Evolutionary conservation across 1,140 invertebrate genomes (phyloP), one percentile per base, ranked within the genome.

Genomic region (Neodiprion fabricii): DNA sequence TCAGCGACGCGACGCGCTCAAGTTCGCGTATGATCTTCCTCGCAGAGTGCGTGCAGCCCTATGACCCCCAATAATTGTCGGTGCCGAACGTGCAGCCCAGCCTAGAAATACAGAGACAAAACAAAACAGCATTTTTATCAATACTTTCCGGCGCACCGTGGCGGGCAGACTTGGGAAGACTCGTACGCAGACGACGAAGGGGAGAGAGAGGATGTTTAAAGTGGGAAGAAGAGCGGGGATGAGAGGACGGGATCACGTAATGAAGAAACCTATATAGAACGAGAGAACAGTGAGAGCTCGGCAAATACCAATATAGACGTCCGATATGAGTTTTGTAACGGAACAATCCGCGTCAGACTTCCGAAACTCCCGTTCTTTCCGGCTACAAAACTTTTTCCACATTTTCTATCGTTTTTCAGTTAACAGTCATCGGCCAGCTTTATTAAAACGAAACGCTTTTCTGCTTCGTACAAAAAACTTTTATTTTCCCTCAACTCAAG

Each of bases 291-390:
- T 61, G 53, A 61, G 53, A 14, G 53, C 53, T 61, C n/a, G 53
- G 53, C 53, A 61, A 61, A 61, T 61, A 61, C 53, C 53, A 61
- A 61, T 61, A 61, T 61, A 61, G 53, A 14, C 11, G 53, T 17
- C 28, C 53, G 53, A 61, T 61, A 61, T 61, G 53, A 61, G 53
- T 61, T 61, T 61, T 61, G 53, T 61, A 61, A 61, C 53, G 53
- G 53, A 61, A 61, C 53, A 61, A 61, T 61, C 50, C 53, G n/a
- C 53, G 53, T 61, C 53, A 61, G 53, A 61, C 53, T 61, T 61
- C 53, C 53, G 53, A 61, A 17, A 61, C 53, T 17, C 53, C 5
- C 28, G 53, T 17, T 61, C n/a, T 61, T 61, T 61, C 53, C 53
- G 8, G 4, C n/a, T 61, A 12, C 11, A 9, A 40, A 40, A 61